Percentiles rank a stretch among this genome's conserved stretches.
phyloP scores from a whole-genome alignment of 2,888 invertebrate genomes.

The Epinotia bilunana region DNA sequence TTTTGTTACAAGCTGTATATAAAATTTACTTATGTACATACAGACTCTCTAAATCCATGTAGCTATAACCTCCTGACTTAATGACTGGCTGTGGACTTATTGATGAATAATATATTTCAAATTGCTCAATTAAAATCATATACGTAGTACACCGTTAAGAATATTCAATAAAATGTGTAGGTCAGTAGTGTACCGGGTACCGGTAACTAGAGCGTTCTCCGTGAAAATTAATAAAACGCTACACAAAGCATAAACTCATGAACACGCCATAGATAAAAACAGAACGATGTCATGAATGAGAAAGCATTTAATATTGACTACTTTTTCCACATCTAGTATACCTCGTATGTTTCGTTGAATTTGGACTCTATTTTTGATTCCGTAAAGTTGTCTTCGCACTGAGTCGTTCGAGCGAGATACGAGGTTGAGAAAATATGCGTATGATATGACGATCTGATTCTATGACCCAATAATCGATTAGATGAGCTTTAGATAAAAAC shows the following conservation, averaged over 20 bases:
- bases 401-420: not conserved
- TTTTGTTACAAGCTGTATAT: no score
- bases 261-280: slow-evolving; percentile 29
- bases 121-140: not conserved
- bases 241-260: slow-evolving; percentile 12
- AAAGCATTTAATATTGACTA: slow-evolving; percentile 36
- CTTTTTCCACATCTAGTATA: not conserved
- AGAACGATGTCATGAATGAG: slow-evolving; percentile 37
- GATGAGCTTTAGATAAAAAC: slow-evolving; percentile 24
- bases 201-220: slow-evolving; percentile 16
- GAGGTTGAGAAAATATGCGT: slow-evolving; percentile 6
- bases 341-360: not conserved
- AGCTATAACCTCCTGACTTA: no score
- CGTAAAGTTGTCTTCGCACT: not conserved
- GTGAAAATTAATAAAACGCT: slow-evolving; percentile 27
- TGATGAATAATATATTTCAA: no score
- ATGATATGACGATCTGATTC: slow-evolving; percentile 22
- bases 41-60: no score
- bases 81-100: no score
- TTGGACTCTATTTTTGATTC: not conserved
- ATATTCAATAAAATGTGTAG: slow-evolving; percentile 22
- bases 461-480: slow-evolving; percentile 38
- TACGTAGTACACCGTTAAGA: slow-evolving; percentile 7
- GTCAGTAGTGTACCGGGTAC: slow-evolving; percentile 31
- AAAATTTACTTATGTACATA: no score